Conservation (phyloP, 37 sponge, comb jelly and placozoan genomes). For the Beroe forskalii region DNA sequence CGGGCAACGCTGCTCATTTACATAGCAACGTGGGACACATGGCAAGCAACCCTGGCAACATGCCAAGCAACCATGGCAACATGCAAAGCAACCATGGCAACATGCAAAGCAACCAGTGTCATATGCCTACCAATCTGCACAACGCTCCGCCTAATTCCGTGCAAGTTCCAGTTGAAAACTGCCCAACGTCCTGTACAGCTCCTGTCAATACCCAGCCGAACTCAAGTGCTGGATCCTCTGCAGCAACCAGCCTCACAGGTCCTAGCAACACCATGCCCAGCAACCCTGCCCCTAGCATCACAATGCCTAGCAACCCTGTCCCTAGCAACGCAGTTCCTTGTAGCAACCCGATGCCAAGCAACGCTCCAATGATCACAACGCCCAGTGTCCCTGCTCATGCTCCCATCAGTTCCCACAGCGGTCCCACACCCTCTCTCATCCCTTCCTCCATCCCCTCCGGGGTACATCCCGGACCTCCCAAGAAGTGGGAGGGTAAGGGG, state of each 20-base stretch:
- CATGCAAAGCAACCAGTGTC: no score
- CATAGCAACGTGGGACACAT: neutral
- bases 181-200: no score
- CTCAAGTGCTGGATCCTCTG: no score
- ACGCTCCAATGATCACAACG: no score
- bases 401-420: neutral
- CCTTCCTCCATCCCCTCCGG: no score
- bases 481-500: neutral
- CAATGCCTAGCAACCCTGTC: neutral
- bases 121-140: no score
- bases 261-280: neutral
- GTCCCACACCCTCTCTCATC: neutral
- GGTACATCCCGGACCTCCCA: neutral
- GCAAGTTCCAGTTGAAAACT: no score
- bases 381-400: neutral
- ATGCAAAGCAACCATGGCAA: neutral
- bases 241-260: no score
- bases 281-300: neutral
- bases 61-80: neutral
- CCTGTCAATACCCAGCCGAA: no score
- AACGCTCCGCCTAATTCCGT: no score
- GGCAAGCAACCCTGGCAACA: neutral
- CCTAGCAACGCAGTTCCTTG: neutral
- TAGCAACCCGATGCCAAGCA: no score
- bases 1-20: neutral